These are phyloP conservation scores for Kryptolebias ocellatus DNA, from an alignment of 2,797 vertebrate genomes.

Conservation along the genomic window DNA sequence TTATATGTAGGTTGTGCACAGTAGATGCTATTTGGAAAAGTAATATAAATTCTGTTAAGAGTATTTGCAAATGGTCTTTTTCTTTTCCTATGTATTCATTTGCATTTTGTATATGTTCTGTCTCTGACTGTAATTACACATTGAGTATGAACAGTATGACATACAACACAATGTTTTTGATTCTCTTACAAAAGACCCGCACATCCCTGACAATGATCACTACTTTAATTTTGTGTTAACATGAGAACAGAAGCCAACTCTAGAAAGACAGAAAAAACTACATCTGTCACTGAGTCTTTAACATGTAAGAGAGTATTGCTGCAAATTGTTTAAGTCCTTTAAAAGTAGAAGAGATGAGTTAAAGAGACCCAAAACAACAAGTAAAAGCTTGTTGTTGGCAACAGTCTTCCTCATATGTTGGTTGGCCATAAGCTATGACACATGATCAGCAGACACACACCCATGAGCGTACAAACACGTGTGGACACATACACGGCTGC, in stretches of 20 bases:
- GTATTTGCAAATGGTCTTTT: not conserved
- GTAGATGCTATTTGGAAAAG: not conserved
- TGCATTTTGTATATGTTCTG: not conserved
- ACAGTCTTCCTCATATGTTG: slow-evolving; percentile 3
- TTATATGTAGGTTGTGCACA: not conserved
- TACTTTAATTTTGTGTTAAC: slow-evolving; percentile 37
- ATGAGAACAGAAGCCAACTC: slow-evolving; percentile 32
- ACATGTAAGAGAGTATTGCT: too few species aligned
- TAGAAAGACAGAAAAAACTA: slow-evolving; percentile 9
- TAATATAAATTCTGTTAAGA: not conserved
- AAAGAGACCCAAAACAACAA: not conserved
- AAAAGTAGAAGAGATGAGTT: not conserved
- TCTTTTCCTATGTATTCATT: slow-evolving; percentile 2
- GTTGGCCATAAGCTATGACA: slow-evolving; percentile 25
- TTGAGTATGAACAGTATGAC: slow-evolving; percentile 33
- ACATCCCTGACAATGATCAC: slow-evolving; percentile 32
- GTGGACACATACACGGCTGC: slow-evolving; percentile 27
- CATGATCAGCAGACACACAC: slow-evolving; percentile 31
- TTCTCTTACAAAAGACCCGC: slow-evolving; percentile 23
- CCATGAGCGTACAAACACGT: slow-evolving; percentile 24
- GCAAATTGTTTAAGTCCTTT: too few species aligned
- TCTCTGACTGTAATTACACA: slow-evolving; percentile 34
- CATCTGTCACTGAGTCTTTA: too few species aligned
- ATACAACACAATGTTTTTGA: slow-evolving; percentile 49
- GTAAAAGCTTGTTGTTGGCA: not conserved